Evolutionary conservation across 2,888 invertebrate species (phyloP), one percentile per base, ranked within the genome.

Genomic region (Lasioglossum morio): DNA sequence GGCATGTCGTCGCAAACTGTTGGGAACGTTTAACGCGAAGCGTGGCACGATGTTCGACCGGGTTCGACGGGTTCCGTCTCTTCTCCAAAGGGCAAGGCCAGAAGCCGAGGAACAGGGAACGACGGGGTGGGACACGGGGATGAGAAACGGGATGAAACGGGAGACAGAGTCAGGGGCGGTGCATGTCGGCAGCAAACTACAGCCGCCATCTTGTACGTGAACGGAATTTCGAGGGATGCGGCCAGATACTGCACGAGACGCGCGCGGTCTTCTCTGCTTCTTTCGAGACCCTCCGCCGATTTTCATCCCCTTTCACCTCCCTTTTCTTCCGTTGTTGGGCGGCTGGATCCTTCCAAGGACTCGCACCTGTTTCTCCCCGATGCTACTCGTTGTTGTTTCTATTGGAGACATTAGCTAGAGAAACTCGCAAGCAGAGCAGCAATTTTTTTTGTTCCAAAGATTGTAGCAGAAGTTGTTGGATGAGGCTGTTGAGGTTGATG

Each of bases 181-280:
- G 90, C 93, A 92, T 91, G 92, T 92, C 91, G 91, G 92, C 93
- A 92, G 92, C 94, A 94, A 94, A 94, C 94, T 94, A 93, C 93
- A 92, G 94, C 94, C 94, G 94, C 94, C 94, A 94, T 94, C 94
- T 94, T 94, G 94, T 93, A 94, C 94, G 94, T 94, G 94, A 92
- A 92, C 90, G 88, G 94, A 94, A 94, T 94, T 92, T 91, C 93
- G 89, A 94, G 89, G 89, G 88, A 92, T 86, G 90, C 69, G 70
- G 66, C 85, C 74, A 63, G 40, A 23, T 37, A 37, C 37, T n/a
- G 37, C 70, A 40, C 37, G 37, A 70, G 37, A 70, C 70, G 70
- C 69, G 70, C 69, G 34, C 19, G 19, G 66, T 69, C 34, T 34
- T 10, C 34, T 63, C 19, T 27, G 63, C 30, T 63, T 63, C 63